Conservation (phyloP, 2,797 vertebrate genomes). For the Micropoecilia bifurca region DNA sequence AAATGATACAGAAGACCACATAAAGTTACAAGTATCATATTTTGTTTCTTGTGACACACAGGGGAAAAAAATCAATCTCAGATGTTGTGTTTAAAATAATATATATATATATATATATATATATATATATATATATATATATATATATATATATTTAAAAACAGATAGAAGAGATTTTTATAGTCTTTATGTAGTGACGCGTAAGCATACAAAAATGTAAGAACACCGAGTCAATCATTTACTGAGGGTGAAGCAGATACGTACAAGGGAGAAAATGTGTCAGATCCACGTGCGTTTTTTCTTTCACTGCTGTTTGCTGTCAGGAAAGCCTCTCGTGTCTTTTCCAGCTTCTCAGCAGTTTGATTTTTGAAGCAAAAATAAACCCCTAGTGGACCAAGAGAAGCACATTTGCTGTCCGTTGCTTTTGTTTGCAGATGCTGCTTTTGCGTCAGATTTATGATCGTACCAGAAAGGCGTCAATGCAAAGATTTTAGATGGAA, state of each 20-base stretch:
- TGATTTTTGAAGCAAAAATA: no score
- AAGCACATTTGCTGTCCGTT: no score
- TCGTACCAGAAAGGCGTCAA: no score
- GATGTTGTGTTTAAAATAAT: neutral
- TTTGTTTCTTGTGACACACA: neutral
- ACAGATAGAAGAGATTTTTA: neutral
- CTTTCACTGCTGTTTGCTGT: neutral
- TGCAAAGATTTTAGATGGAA: no score
- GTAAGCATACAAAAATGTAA: neutral
- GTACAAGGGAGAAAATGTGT: neutral
- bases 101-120: no score
- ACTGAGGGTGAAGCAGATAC: neutral
- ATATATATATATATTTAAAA: no score
- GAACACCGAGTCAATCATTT: neutral
- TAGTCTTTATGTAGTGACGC: neutral
- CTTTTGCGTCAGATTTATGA: no score
- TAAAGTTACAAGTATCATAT: neutral
- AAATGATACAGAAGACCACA: neutral
- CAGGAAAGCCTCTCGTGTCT: neutral
- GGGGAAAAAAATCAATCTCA: neutral
- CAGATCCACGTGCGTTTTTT: neutral
- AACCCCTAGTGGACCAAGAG: no score
- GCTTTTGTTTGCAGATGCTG: no score
- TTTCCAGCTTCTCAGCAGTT: no score
- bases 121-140: no score